A percentile compares a stretch with the other conserved stretches of the same genome.
Evolutionary conservation across 2,113 vertebrate species (phyloP).

Genomic region (Thomomys bottae): DNA sequence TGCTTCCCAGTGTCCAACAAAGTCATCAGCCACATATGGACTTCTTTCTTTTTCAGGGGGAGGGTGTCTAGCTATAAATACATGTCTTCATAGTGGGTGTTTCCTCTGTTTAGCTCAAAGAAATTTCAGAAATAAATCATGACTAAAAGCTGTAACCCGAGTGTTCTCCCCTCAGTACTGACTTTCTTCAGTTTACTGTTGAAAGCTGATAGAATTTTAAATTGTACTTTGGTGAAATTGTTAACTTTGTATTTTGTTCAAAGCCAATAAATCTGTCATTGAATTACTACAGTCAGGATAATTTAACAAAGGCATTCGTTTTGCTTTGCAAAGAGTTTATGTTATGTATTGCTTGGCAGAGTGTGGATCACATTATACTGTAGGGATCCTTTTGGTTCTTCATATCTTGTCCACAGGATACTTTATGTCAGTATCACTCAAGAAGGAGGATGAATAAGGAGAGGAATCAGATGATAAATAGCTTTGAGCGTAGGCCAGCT

Average conservation of each 20-base stretch:
- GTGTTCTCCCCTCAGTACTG: background rate
- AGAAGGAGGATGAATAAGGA: background rate
- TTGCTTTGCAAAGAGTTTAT: slow-evolving; percentile 38
- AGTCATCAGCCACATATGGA: slow-evolving; percentile 10
- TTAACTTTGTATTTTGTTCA: slow-evolving; percentile 19
- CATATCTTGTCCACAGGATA: slow-evolving; percentile 23
- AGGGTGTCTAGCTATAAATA: slow-evolving; percentile 51
- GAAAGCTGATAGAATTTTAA: slow-evolving; percentile 28
- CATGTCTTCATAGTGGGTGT: slow-evolving; percentile 19
- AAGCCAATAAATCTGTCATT: slow-evolving; percentile 33
- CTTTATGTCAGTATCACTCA: background rate
- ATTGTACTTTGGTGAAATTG: slow-evolving; percentile 48
- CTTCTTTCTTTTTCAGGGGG: background rate
- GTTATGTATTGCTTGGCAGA: background rate
- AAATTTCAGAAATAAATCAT: slow-evolving; percentile 60
- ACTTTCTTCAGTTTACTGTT: slow-evolving; percentile 36
- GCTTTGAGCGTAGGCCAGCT: background rate
- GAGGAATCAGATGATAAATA: background rate
- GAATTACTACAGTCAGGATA: background rate
- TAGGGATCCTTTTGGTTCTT: slow-evolving; percentile 12
- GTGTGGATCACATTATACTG: background rate
- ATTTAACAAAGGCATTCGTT: slow-evolving; percentile 18
- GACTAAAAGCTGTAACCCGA: slow-evolving; percentile 1
- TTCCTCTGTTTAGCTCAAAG: slow-evolving; percentile 54
- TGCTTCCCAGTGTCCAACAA: slow-evolving; percentile 29